phyloP scores from a whole-genome alignment of 2,888 invertebrate genomes.

The Gastrophysa polygoni region DNA sequence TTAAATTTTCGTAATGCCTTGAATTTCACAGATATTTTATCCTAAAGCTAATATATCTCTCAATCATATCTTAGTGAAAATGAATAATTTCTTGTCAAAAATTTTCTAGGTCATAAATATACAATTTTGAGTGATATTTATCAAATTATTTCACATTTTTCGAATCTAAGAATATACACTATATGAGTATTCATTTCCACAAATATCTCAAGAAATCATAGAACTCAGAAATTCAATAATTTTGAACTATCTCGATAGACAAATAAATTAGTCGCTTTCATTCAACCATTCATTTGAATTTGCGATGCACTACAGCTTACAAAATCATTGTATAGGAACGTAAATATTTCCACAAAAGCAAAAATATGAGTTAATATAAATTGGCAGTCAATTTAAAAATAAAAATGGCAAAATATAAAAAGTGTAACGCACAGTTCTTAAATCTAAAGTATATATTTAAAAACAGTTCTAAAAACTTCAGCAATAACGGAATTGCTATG shows the following conservation, averaged over 20 bases:
- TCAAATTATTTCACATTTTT: slow-evolving; percentile 15
- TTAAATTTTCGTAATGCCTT: slow-evolving; percentile 49
- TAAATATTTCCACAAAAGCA: slow-evolving; percentile 50
- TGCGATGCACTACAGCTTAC: slow-evolving; percentile 46
- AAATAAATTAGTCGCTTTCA: slow-evolving; percentile 22
- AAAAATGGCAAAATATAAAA: slow-evolving; percentile 51
- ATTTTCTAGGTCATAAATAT: slow-evolving; percentile 13
- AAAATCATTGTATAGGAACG: slow-evolving; percentile 51
- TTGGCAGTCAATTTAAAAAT: slow-evolving; percentile 52
- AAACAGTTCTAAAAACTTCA: slow-evolving; percentile 27
- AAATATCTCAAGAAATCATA: background rate
- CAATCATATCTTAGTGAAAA: slow-evolving; percentile 30
- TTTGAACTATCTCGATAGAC: background rate
- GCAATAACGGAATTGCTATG: slow-evolving; percentile 19
- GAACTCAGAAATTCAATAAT: background rate
- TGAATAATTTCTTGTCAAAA: slow-evolving; percentile 25
- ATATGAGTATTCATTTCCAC: background rate
- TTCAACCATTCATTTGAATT: slow-evolving; percentile 38
- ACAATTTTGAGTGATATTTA: slow-evolving; percentile 18
- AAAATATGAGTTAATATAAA: slow-evolving; percentile 50
- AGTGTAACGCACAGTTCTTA: slow-evolving; percentile 40
- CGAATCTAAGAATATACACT: background rate
- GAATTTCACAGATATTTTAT: slow-evolving; percentile 49
- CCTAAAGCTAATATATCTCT: slow-evolving; percentile 44
- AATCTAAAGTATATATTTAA: slow-evolving; percentile 31